Evolutionary conservation across 2,888 invertebrate genomes (phyloP).

Genomic region (Apantesis nais): DNA sequence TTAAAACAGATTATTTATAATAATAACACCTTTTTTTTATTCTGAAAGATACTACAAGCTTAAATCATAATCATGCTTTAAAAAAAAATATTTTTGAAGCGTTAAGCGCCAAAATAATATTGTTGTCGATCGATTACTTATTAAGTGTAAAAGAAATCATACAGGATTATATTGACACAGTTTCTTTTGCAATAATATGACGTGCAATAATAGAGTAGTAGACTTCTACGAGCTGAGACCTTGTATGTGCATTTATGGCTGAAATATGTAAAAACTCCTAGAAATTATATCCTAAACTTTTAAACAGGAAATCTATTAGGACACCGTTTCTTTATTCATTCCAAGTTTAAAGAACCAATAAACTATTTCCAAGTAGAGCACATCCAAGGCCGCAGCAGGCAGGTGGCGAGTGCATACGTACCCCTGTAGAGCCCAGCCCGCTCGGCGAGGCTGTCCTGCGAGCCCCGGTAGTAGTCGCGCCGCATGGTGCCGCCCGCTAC

Average conservation of each 20-base stretch:
- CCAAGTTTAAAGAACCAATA: neutral
- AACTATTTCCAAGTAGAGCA: neutral
- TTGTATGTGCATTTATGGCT: neutral
- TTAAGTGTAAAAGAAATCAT: neutral
- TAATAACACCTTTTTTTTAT: neutral
- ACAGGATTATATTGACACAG: neutral
- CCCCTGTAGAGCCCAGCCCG: slow-evolving; percentile 90
- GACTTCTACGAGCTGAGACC: neutral
- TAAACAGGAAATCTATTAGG: neutral
- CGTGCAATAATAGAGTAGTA: slow-evolving; percentile 7
- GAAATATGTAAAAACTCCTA: no score
- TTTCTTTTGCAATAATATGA: slow-evolving; percentile 7
- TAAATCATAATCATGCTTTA: slow-evolving; percentile 5
- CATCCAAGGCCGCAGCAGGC: neutral
- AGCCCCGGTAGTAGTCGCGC: slow-evolving; percentile 96
- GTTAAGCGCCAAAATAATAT: slow-evolving; percentile 11
- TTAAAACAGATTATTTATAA: neutral
- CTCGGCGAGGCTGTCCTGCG: slow-evolving; percentile 94
- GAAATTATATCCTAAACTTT: neutral
- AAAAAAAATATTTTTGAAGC: slow-evolving; percentile 8
- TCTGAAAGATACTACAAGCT: neutral
- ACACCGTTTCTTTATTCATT: neutral
- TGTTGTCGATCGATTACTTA: slow-evolving; percentile 6
- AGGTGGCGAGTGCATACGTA: slow-evolving; percentile 57
- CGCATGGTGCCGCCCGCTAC: slow-evolving; percentile 87